A percentile compares a stretch with the other conserved stretches of the same genome.
phyloP scores from a whole-genome alignment of 2,888 invertebrate genomes.

The Parthenolecanium corni region DNA sequence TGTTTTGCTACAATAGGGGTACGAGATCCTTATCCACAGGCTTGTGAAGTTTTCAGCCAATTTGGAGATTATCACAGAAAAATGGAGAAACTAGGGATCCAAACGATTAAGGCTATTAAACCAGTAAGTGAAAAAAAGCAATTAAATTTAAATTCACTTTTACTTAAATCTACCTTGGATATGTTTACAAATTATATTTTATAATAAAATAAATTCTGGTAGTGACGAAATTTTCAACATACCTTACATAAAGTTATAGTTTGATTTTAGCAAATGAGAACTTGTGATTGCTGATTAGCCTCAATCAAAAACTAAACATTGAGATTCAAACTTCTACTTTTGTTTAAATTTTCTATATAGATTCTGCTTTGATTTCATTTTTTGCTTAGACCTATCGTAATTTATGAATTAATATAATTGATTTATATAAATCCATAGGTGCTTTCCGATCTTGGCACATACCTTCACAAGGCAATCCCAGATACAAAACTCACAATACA shows the following conservation, averaged over 20 bases:
- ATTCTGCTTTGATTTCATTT: not conserved
- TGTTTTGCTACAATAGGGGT: constrained; percentile 90
- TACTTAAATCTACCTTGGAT: not conserved
- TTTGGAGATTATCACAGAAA: constrained; percentile 90
- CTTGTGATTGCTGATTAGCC: too few species aligned
- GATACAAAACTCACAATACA: constrained; percentile 94
- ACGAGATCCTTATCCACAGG: constrained; percentile 85
- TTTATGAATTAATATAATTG: not conserved
- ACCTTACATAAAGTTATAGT: too few species aligned
- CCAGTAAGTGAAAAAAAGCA: constrained; percentile 63
- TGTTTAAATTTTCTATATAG: not conserved
- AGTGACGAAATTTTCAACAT: too few species aligned
- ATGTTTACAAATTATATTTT: too few species aligned
- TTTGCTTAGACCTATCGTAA: not conserved
- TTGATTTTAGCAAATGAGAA: too few species aligned
- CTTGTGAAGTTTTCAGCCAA: constrained; percentile 86
- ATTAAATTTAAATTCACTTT: not conserved
- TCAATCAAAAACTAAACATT: too few species aligned
- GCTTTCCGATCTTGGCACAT: constrained; percentile 62
- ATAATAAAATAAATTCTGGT: too few species aligned
- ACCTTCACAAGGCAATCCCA: constrained; percentile 93
- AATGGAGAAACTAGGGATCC: constrained; percentile 80
- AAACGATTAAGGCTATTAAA: constrained; percentile 79
- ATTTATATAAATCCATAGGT: constrained; percentile 1
- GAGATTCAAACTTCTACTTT: not conserved